Base-by-base conservation (phyloP, 2,113 vertebrate genomes). In the Dasyprocta punctata region DNA sequence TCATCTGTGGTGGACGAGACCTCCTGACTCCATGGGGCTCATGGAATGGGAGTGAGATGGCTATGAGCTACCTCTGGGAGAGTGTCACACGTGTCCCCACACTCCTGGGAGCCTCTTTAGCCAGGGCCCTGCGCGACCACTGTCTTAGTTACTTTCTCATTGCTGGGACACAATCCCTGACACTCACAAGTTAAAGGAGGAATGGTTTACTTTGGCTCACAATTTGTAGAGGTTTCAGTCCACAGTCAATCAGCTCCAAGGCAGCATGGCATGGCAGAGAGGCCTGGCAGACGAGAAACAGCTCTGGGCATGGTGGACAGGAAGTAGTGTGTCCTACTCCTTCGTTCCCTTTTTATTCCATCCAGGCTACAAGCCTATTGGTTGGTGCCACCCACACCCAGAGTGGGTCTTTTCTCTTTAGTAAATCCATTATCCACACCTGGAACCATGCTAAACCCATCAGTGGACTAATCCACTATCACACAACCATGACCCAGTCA, bases 31-130 rank as follows among this genome's bases (percentile, higher is more conserved):
- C 13, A 14, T 22, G 36, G 30, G 0, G 7, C 13, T 19, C 7
- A 0, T 3, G 26, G 12, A 11, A 9, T 0, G 0, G 2, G 33
- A 20, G 16, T 0, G 0, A 0, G 0, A 2, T 3, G 9, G 4
- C 5, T 3, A 6, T 2, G 20, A 26, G 49, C 41, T 60, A 3
- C 49, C 1, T 12, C n/a, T 12, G 92, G 41, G 75, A n/a, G n/a
- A 19, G 1, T 5, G 4, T 5, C 5, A 33, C 4, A 2, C 38
- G 2, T 3, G 26, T 3, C 22, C 24, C 36, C 0, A 0, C 1
- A 3, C 4, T 20, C 20, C 86, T 0, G 0, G 17, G 10, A 3
- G 36, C 8, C 24, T 10, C 20, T 4, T 67, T 44, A 4, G 3
- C n/a, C 30, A 26, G 54, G 71, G 0, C 2, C 73, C 16, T 0